Evolutionary conservation across 2,113 vertebrate species (phyloP).

Genomic region (Datnioides undecimradiatus): DNA sequence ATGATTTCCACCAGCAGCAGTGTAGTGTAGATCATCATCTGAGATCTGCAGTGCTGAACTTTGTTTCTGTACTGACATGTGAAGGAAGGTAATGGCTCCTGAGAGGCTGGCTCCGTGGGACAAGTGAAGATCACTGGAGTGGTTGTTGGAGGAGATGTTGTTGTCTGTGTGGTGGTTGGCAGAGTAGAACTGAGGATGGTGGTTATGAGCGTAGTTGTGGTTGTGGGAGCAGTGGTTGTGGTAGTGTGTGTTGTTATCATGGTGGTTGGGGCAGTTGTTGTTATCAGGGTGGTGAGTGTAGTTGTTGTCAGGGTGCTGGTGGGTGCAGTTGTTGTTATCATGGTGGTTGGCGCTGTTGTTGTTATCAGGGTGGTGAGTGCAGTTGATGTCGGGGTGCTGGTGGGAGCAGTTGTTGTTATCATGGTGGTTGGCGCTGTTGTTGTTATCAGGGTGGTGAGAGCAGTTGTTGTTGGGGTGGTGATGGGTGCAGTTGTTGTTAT

Average conservation of each 20-base stretch:
- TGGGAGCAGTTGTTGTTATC: not conserved
- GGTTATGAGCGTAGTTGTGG: constrained; percentile 11
- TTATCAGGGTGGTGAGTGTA: not conserved
- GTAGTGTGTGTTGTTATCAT: not conserved
- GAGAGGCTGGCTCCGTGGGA: constrained; percentile 7
- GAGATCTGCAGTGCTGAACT: constrained; percentile 61
- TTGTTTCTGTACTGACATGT: constrained; percentile 4
- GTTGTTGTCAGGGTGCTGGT: constrained; percentile 9
- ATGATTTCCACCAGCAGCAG: constrained; percentile 75
- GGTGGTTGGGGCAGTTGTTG: not conserved
- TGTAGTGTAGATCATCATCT: constrained; percentile 60
- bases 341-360: not conserved
- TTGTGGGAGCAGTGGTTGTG: constrained; percentile 4
- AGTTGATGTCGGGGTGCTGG: constrained; percentile 28
- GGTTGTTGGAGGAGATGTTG: not conserved
- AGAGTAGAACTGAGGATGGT: constrained; percentile 27
- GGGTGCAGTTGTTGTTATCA: not conserved
- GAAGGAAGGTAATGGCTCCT: not conserved
- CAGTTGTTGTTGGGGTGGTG: constrained; percentile 10
- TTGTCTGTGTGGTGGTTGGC: constrained; percentile 11
- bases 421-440: constrained; percentile 31
- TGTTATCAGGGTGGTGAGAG: not conserved
- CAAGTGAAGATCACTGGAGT: constrained; percentile 54
- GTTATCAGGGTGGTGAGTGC: too few species aligned
- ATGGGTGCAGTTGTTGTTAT: constrained; percentile 1